Percentiles rank a stretch among this genome's conserved stretches.
These are phyloP conservation scores for Carlito syrichta DNA, from an alignment of 2,113 vertebrate species.

Conservation along the genomic window DNA sequence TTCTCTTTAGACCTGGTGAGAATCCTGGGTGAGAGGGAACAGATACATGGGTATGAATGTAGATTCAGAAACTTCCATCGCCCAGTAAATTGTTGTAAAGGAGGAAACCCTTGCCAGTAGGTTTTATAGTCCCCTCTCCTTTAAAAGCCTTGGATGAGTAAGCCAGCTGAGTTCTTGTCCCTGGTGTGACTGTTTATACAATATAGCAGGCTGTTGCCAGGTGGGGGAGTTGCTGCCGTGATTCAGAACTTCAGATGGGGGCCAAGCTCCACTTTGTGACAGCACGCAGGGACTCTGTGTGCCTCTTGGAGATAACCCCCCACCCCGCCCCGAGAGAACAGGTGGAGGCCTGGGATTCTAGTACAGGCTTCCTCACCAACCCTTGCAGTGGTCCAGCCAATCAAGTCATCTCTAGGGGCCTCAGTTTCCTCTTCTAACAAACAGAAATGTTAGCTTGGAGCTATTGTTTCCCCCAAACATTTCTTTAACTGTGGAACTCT, in stretches of 20 bases:
- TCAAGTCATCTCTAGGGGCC: not conserved
- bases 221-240: not conserved
- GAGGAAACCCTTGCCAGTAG: not conserved
- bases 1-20: not conserved
- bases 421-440: not conserved
- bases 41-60: not conserved
- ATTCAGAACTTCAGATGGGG: not conserved
- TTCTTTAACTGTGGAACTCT: not conserved
- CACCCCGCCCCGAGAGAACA: not conserved
- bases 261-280: not conserved
- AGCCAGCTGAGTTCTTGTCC: not conserved
- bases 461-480: too few species aligned
- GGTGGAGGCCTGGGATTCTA: not conserved
- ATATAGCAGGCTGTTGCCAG: not conserved
- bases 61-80: not conserved
- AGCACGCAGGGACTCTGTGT: not conserved
- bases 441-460: not conserved
- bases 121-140: conserved; percentile 28
- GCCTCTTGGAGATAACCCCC: not conserved
- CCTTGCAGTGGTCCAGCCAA: fast-evolving
- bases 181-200: conserved; percentile 24
- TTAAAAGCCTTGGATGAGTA: conserved; percentile 35
- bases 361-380: not conserved
- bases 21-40: not conserved
- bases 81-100: not conserved